These are phyloP conservation scores for Haemorhous mexicanus DNA, from an alignment of 2,113 vertebrate species.

Conservation along the genomic window DNA sequence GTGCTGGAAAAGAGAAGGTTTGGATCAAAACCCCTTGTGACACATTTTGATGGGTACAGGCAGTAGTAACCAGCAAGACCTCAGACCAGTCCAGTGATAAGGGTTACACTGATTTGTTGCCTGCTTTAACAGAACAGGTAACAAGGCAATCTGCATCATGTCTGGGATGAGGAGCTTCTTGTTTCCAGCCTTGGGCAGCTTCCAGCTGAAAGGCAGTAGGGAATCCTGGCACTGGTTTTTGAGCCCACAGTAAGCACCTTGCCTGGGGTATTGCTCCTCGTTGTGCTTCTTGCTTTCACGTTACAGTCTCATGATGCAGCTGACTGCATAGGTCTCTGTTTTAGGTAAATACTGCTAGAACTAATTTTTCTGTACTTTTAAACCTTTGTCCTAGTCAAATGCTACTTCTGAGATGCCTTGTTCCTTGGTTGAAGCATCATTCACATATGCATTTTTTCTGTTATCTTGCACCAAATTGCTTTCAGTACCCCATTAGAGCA, in stretches of 20 bases:
- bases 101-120: background rate
- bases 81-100: background rate
- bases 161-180: background rate
- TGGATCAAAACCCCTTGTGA: background rate
- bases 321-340: background rate
- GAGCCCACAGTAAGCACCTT: background rate
- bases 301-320: background rate
- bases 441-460: background rate
- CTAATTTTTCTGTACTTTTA: background rate
- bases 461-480: background rate
- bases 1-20: background rate
- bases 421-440: background rate
- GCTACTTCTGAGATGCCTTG: background rate
- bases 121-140: background rate
- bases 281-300: background rate
- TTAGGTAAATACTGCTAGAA: background rate
- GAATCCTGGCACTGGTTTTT: background rate
- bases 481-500: background rate
- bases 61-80: background rate
- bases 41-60: background rate
- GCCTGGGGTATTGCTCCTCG: background rate
- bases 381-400: background rate
- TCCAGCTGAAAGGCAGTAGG: background rate
- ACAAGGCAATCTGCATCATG: background rate
- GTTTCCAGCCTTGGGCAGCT: background rate